Conservation (phyloP, 2,797 vertebrate species). For the Pagetopsis macropterus region DNA sequence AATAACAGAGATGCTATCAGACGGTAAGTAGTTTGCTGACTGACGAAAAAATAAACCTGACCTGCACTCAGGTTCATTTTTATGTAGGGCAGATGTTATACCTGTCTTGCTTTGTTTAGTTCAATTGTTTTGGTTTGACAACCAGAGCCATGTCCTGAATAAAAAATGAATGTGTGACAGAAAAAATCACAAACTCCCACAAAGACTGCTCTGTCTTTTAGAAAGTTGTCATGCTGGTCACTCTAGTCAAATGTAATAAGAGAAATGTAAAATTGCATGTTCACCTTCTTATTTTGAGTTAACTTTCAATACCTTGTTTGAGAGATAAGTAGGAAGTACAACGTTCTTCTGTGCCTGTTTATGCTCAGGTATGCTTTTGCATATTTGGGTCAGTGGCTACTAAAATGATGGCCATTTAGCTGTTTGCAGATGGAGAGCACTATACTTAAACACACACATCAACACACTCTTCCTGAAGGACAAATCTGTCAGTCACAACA, state of each 20-base stretch:
- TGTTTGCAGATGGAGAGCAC: slow-evolving; percentile 19
- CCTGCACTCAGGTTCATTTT: neutral
- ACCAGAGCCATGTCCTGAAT: neutral
- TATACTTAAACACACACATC: slow-evolving; percentile 19
- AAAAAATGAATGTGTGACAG: neutral
- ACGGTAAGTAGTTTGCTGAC: slow-evolving; percentile 1
- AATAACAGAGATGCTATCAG: neutral
- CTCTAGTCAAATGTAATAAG: neutral
- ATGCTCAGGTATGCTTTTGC: slow-evolving; percentile 22
- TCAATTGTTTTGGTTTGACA: neutral
- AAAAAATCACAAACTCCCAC: neutral
- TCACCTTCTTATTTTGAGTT: neutral
- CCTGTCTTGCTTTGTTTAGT: neutral
- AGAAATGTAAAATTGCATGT: neutral
- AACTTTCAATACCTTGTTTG: slow-evolving; percentile 1
- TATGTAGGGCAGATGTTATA: neutral
- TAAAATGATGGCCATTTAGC: slow-evolving; percentile 21
- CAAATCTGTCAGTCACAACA: neutral
- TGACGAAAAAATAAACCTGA: neutral
- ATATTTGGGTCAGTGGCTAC: slow-evolving; percentile 40
- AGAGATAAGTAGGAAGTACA: slow-evolving; percentile 7
- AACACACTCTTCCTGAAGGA: neutral
- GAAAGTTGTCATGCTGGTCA: neutral
- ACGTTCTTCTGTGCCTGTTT: slow-evolving; percentile 26
- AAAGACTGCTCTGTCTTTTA: neutral